Evolutionary conservation across 2,888 invertebrate species (phyloP), one percentile per base, ranked within the genome.

Genomic region (Eledona agricola): DNA sequence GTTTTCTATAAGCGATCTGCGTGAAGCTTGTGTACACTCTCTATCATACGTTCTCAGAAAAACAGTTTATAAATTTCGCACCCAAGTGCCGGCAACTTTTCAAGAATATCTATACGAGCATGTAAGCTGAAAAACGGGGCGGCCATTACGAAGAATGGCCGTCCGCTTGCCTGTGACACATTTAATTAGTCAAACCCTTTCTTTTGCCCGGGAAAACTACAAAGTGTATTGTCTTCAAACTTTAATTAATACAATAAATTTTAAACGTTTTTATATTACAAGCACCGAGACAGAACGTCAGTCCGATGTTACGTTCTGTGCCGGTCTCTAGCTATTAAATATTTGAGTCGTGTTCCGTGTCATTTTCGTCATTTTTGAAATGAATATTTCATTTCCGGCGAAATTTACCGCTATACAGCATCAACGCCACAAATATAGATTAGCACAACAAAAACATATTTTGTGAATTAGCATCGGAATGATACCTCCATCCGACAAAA

Each of bases 31-130:
- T 2, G 10, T 19, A 9, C 22, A 22, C 4, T 9, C 19, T 19
- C 5, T 3, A 4, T 2, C 22, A 9, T 22, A 3, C n/a, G n/a
- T 22, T 22, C n/a, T 22, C 22, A 22, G 45, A 34, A 34, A 45
- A 34, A 42, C 32, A 45, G 45, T 32, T 34, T 17, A 32, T 45
- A 45, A 13, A 23, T 32, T 45, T 23, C 45, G 23, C 10, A 45
- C 32, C 32, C 22, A 32, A 45, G 25, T 16, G 25, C 34, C 45
- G 34, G 23, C 15, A 45, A 45, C 16, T 34, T 45, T 34, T 34
- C 32, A 32, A 16, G 34, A 45, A 45, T 34, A 45, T 26, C 34
- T 31, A 42, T 29, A 31, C n/a, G n/a, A n/a, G n/a, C n/a, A n/a
- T n/a, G n/a, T 29, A 42, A 17, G 13, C 42, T 31, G 22, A 37